These are phyloP conservation scores for Edolisoma coerulescens DNA, from an alignment of 2,113 vertebrate genomes.

Conservation along the genomic window DNA sequence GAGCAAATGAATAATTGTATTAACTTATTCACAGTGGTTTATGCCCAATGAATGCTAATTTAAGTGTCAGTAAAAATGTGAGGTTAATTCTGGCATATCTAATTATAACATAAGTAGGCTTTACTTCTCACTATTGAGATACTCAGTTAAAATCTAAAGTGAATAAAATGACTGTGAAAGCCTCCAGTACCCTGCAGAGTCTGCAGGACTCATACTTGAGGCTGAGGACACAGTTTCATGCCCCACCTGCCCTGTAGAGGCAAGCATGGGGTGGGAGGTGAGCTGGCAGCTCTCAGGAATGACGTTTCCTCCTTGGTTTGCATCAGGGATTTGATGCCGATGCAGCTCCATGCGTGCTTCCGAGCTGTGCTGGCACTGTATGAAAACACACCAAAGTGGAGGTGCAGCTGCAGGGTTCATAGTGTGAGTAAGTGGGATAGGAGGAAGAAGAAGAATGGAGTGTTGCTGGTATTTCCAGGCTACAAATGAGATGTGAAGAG, in stretches of 20 bases:
- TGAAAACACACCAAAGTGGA: background rate
- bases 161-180: background rate
- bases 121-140: background rate
- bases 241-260: background rate
- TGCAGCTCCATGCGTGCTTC: accelerated
- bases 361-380: accelerated
- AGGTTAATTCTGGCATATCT: background rate
- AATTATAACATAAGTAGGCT: background rate
- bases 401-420: background rate
- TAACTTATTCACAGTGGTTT: background rate
- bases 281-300: background rate
- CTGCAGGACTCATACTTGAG: background rate
- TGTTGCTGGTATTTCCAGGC: background rate
- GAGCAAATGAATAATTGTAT: constrained; percentile 16
- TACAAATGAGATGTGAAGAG: background rate
- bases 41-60: background rate
- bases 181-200: background rate
- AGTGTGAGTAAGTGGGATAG: background rate
- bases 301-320: accelerated
- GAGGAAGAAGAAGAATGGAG: background rate
- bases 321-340: background rate
- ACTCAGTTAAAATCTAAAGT: background rate
- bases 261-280: accelerated
- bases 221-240: accelerated
- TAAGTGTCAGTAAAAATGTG: background rate